Evolutionary conservation across 2,797 vertebrate genomes (phyloP).

Genomic region (Betta splendens): DNA sequence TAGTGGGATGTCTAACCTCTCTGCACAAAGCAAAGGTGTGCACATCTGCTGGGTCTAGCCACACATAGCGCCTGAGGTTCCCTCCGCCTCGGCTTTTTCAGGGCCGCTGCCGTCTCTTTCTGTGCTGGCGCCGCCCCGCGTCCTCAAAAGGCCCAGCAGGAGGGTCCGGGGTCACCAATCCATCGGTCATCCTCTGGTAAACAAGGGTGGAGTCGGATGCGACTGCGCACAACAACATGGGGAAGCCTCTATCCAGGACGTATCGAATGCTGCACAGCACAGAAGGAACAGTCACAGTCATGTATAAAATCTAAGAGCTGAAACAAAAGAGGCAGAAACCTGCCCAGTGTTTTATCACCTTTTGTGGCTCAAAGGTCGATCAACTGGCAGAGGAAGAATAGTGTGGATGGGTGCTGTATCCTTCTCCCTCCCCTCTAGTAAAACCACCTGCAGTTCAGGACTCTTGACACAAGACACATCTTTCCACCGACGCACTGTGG

Average conservation of each 20-base stretch:
- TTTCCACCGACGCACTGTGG: conserved; percentile 84
- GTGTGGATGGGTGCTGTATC: conserved; percentile 80
- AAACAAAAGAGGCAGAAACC: background rate
- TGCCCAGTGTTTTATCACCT: conserved; percentile 74
- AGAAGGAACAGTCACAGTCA: background rate
- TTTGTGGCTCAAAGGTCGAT: conserved; percentile 83
- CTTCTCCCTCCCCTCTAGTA: conserved; percentile 85
- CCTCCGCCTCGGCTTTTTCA: conserved; percentile 38
- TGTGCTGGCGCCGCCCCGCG: conserved; percentile 78
- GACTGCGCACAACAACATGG: conserved; percentile 88
- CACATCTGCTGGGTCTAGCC: background rate
- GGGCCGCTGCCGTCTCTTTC: conserved; percentile 79
- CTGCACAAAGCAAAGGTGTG: background rate
- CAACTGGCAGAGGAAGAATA: conserved; percentile 85
- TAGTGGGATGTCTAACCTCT: too few species aligned
- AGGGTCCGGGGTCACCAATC: conserved; percentile 89
- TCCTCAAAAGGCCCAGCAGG: conserved; percentile 81
- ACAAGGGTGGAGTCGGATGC: conserved; percentile 95
- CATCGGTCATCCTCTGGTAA: conserved; percentile 90
- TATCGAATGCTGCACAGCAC: conserved; percentile 65
- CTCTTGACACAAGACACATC: conserved; percentile 84
- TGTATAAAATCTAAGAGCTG: background rate
- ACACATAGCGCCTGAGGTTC: background rate
- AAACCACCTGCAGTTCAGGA: conserved; percentile 85
- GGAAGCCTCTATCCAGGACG: conserved; percentile 69